Percentiles rank a stretch among this genome's conserved stretches.
Conservation (phyloP, 2,888 invertebrate species). For the Bimastos eiseni region DNA sequence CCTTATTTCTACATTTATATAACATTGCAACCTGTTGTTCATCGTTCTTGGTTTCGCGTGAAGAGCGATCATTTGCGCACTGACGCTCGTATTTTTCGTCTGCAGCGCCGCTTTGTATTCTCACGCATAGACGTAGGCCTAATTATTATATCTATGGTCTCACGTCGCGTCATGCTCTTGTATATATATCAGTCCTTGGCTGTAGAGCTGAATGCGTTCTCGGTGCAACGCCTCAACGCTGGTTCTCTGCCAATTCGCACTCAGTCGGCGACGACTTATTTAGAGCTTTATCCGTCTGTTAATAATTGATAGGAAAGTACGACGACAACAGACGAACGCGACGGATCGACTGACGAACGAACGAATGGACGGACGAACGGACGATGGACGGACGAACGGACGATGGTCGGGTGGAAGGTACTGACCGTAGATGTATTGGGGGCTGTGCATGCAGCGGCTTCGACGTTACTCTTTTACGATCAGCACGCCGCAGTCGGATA, state of each 20-base stretch:
- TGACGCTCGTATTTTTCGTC: neutral
- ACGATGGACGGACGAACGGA: neutral
- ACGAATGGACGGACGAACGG: neutral
- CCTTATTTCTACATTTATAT: no score
- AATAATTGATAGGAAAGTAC: conserved; percentile 6
- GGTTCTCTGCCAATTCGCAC: neutral
- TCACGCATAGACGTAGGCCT: no score
- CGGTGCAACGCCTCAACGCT: neutral
- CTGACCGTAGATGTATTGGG: neutral
- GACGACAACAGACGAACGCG: neutral
- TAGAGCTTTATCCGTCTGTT: neutral
- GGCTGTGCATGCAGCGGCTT: neutral
- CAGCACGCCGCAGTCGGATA: neutral
- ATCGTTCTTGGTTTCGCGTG: no score
- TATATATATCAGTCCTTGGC: no score
- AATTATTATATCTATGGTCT: no score
- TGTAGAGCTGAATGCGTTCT: neutral
- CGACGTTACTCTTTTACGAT: neutral
- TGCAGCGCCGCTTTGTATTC: neutral
- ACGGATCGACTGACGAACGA: neutral
- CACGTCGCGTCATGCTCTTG: no score
- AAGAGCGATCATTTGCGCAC: neutral
- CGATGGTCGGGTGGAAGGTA: neutral
- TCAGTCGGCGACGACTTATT: neutral
- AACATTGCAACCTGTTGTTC: no score